Base-by-base conservation (phyloP, 2,113 vertebrate genomes). In the Mormyrus lacerda region DNA sequence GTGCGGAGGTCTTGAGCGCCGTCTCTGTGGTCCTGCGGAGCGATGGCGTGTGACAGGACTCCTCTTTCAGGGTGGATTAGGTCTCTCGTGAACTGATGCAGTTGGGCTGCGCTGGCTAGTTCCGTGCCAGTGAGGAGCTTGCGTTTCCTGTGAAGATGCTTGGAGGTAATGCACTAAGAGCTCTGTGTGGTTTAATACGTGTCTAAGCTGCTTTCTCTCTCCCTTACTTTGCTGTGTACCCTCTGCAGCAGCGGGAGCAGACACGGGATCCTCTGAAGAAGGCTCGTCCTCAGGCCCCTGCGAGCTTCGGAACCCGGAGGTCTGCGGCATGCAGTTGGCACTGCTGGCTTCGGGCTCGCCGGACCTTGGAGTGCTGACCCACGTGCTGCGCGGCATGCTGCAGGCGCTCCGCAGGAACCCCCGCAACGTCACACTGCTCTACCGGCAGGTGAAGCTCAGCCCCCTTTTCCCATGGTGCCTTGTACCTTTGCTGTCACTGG, bases 271-370 rank as follows among this genome's bases (percentile, higher is more conserved):
- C 86, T 90, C 88, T 13, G 92, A 94, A 8, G 31, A 79, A 79
- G 90, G 88, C 17, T 42, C 39, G 0, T 69, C 94, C 42, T 89
- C 92, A 3, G 86, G 31, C 91, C 94, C 94, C 47, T 96, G 96
- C 82, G 90, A 96, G 92, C 93, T 99, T 91, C 93, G 98, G 19
- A 98, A 98, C 94, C 98, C 98, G 10, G 97, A 99, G 95, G 97
- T 99, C 92, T 99, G 97, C 92, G 95, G 95, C 65, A 95, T 99
- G 92, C 97, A 97, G 93, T 94, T 99, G 89, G 97, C 95, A 93
- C 95, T 99, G 73, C 97, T 99, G n/a, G 97, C 97, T 88, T 88
- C 93, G 15, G 93, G 96, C 90, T 97, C 95, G 83, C 95, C 96
- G 24, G 97, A 96, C 90, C 94, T 97, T 91, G 95, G 97, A 39